Evolutionary conservation across 2,888 invertebrate species (phyloP).

Genomic region (Eucera pruinosa): DNA sequence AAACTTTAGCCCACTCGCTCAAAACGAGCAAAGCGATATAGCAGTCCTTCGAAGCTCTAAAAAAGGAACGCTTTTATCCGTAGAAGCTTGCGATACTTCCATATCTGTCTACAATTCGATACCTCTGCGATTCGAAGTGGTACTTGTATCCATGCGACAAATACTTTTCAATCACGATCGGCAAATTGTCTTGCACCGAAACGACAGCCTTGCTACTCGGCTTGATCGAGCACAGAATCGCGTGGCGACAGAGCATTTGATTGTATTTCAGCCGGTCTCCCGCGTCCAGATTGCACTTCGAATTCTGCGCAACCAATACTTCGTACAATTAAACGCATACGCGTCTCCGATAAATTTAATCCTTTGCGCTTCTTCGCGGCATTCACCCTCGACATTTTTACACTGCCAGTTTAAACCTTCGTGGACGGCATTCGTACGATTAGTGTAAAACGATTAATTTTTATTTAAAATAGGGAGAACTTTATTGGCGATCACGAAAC

Average conservation of each 20-base stretch:
- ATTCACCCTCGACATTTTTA: too few relatives aligned
- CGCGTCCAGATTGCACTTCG: not conserved
- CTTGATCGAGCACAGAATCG: conserved; percentile 71
- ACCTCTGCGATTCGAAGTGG: conserved; percentile 70
- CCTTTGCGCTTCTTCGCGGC: too few relatives aligned
- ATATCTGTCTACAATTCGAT: conserved; percentile 30
- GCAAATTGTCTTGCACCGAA: conserved; percentile 62
- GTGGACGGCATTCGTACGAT: too few relatives aligned
- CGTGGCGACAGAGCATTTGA: conserved; percentile 66
- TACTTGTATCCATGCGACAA: conserved; percentile 60
- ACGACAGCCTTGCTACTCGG: conserved; percentile 70
- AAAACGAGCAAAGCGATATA: conserved; percentile 66
- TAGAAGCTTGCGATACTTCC: not conserved
- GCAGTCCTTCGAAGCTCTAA: conserved; percentile 33
- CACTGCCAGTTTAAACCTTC: too few relatives aligned
- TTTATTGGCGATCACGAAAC: too few relatives aligned
- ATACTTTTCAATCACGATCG: conserved; percentile 57
- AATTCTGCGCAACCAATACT: conserved; percentile 25
- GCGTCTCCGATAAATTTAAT: not conserved
- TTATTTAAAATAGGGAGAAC: too few relatives aligned
- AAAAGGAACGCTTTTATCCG: conserved; percentile 15
- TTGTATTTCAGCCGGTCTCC: conserved; percentile 10
- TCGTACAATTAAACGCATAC: not conserved
- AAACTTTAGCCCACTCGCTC: conserved; percentile 65
- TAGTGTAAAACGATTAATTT: too few relatives aligned